A percentile compares a stretch with the other conserved stretches of the same genome.
These are phyloP conservation scores for Probosciger aterrimus DNA, from an alignment of 2,113 vertebrate species.

Conservation along the genomic window DNA sequence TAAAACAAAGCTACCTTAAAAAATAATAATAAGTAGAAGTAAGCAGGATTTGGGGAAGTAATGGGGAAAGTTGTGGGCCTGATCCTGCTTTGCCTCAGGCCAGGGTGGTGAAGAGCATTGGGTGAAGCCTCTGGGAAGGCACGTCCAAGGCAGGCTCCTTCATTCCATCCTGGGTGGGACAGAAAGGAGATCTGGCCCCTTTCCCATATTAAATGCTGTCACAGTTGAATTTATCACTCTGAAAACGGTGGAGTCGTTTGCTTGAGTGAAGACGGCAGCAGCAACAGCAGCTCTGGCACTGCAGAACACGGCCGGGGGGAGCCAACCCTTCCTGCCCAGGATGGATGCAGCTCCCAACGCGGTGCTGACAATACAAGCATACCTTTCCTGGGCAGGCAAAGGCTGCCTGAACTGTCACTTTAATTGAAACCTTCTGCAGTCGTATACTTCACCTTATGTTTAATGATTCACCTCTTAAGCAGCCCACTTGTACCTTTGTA, in stretches of 20 bases:
- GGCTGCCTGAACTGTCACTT: slow-evolving; percentile 36
- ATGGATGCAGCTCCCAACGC: neutral
- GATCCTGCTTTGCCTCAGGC: neutral
- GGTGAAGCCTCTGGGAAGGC: neutral
- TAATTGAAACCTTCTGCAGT: slow-evolving; percentile 58
- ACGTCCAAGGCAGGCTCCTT: neutral
- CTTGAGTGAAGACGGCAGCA: neutral
- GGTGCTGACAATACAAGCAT: neutral
- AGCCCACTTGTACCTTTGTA: slow-evolving; percentile 59
- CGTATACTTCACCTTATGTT: slow-evolving; percentile 37
- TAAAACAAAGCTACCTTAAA: neutral
- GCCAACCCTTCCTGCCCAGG: neutral
- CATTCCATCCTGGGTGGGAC: neutral
- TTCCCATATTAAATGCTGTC: neutral
- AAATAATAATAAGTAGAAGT: neutral
- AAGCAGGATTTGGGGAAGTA: neutral
- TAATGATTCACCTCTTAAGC: slow-evolving; percentile 66
- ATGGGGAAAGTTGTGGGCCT: neutral
- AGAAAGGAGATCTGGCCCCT: neutral
- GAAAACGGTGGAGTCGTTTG: neutral
- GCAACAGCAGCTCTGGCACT: neutral
- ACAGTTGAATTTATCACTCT: neutral
- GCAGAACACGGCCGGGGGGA: neutral
- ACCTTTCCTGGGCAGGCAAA: neutral
- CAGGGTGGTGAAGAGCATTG: neutral